Evolutionary conservation across 2,797 vertebrate species (phyloP), one percentile per base, ranked within the genome.

Genomic region (Harpagifer antarcticus): DNA sequence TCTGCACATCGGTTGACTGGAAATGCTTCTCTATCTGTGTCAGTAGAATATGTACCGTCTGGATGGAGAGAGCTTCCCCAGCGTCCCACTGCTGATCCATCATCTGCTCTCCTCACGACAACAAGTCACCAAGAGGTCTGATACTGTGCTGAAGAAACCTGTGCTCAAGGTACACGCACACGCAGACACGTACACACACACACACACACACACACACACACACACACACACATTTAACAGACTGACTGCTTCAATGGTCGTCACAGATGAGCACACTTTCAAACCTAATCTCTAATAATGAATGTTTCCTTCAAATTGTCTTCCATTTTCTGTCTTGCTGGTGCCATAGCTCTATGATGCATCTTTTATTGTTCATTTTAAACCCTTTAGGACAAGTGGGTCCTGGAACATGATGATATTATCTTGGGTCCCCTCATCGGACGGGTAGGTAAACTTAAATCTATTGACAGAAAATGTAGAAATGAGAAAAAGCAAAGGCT

Each of bases 331-430:
- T 58, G 9, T 2, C 16, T 55, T 42, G 8, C 61, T 62, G 2
- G 5, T 53, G 6, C 57, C 66, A 54, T 17, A 44, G 6, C 27
- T 27, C 61, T 3, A 23, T 14, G 66, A 19, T 42, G 16, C 65
- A 61, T 76, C 10, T 78, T 27, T 74, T 23, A 20, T 49, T 65
- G n/a, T 70, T 83, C 0, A n/a, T 78, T 74, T 76, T 20, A 27
- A 42, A 61, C 64, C 64, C 33, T 48, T 47, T 82, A 99, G 98
- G 98, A 99, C 93, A 98, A 99, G 85, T 99, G 98, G 98, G 97
- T 96, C 45, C 90, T 99, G 65, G 96, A 97, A 63, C 98, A 99
- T 0, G 96, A 98, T 78, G 98, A 99, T 0, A 92, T 99, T 73
- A 92, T 97, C 72, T 81, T 99, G 65, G 98, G 98, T 6, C 95